Conservation (phyloP, 2,888 invertebrate genomes). For the Eupithecia centaureata region DNA sequence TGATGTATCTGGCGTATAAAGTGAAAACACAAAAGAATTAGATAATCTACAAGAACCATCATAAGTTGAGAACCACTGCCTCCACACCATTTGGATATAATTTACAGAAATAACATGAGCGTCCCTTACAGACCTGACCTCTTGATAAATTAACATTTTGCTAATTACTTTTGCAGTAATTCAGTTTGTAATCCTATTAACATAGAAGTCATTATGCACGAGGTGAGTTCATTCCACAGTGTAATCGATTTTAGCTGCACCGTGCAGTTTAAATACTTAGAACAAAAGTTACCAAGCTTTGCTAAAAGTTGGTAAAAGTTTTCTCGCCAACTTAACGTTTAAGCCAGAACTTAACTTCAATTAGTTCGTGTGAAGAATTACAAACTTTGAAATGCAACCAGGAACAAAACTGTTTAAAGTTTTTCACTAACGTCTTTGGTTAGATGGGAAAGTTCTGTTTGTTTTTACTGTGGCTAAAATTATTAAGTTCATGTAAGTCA, state of each 20-base stretch:
- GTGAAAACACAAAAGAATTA: background rate
- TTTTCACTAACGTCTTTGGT: background rate
- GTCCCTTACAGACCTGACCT: constrained; percentile 31
- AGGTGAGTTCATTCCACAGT: constrained; percentile 14
- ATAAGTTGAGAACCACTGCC: constrained; percentile 14
- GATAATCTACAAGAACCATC: background rate
- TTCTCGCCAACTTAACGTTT: background rate
- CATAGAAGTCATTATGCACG: constrained; percentile 27
- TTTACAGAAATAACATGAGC: constrained; percentile 29
- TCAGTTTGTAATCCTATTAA: constrained; percentile 30
- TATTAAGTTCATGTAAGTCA: background rate
- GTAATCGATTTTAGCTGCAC: background rate
- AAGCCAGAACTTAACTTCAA: background rate
- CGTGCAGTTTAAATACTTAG: background rate
- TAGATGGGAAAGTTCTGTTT: background rate
- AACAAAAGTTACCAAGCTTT: background rate
- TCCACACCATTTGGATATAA: constrained; percentile 24
- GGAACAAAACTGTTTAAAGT: constrained; percentile 1
- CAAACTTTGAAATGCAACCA: background rate
- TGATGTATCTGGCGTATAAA: background rate
- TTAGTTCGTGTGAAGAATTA: background rate
- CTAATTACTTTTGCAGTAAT: constrained; percentile 39
- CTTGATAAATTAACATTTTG: constrained; percentile 43
- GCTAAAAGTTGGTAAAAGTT: background rate
- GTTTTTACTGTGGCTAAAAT: background rate